Evolutionary conservation across 2,888 invertebrate genomes (phyloP).

Genomic region (Plagiodera versicolora): DNA sequence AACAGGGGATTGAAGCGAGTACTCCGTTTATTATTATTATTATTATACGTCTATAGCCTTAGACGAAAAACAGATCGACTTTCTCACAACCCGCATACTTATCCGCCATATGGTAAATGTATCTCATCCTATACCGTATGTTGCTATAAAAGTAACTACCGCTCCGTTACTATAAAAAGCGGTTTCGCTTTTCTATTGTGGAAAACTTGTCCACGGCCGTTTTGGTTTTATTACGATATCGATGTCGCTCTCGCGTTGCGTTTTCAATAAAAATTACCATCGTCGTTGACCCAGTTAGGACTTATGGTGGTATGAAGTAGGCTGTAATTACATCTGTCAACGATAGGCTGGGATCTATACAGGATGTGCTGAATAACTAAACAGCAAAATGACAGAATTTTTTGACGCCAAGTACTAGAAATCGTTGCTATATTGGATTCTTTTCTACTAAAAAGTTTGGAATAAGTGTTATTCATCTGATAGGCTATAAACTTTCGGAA

Average conservation of each 20-base stretch:
- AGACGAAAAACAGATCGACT: not conserved
- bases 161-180: not conserved
- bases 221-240: conserved; percentile 2
- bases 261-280: conserved; percentile 3
- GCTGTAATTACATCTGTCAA: conserved; percentile 11
- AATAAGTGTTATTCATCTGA: no score
- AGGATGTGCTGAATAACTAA: no score
- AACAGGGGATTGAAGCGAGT: no score
- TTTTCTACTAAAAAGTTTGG: no score
- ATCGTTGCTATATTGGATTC: no score
- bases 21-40: no score
- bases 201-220: conserved; percentile 9
- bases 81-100: not conserved
- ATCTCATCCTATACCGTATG: not conserved
- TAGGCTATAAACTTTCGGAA: no score
- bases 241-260: not conserved
- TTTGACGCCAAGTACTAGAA: no score
- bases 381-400: no score
- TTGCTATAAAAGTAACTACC: not conserved
- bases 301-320: not conserved
- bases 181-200: conserved; percentile 10
- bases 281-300: conserved; percentile 5
- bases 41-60: no score
- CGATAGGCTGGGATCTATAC: no score
- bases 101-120: conserved; percentile 3